Evolutionary conservation across 1,140 invertebrate genomes (phyloP), one percentile per base, ranked within the genome.

Genomic region (Drosophila parvula): DNA sequence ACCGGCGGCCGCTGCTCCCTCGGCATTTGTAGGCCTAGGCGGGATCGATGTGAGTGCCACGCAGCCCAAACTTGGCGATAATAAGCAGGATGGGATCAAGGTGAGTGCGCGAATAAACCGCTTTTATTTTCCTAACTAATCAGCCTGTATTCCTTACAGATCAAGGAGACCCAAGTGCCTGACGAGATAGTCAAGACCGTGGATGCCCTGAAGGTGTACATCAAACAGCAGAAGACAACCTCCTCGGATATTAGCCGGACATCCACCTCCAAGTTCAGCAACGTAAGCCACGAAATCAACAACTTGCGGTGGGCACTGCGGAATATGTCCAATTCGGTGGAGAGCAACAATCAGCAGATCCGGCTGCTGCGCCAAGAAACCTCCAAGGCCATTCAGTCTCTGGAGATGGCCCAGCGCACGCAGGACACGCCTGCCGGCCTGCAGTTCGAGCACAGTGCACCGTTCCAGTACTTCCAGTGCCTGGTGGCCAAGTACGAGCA

Each of bases 171-270:
- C 62, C 88, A 93, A 55, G 93, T 97, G 60, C 96, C 96, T 10
- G 95, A 95, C 83, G 95, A 97, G 92, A 94, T 97, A 41, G 90
- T 91, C 4, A 92, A 93, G 22, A 93, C 93, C 0, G 93, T 94
- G 50, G 94, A 94, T 64, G 88, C 93, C 28, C 94, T 94, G 73
- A 98, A 97, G 81, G 95, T 95, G 59, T 95, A 96, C 93, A 95
- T 97, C 0, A 97, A 97, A 93, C 94, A 95, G 57, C 96, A 97
- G 90, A 98, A 98, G 92, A 93, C 93, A 0, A 93, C 96, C 9
- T 95, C 96, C 74, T 97, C 97, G 1, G 96, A 97, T 78, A 95
- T 98, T 56, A 95, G 96, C 59, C 93, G 96, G 53, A 88, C 91
- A 5, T 91, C 91, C 16, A 86, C 84, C 0, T 86, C 86, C 4